Percentiles rank a stretch among this genome's conserved stretches.
These are phyloP conservation scores for Cerastis leucographa DNA, from an alignment of 2,888 invertebrate species.

Conservation along the genomic window DNA sequence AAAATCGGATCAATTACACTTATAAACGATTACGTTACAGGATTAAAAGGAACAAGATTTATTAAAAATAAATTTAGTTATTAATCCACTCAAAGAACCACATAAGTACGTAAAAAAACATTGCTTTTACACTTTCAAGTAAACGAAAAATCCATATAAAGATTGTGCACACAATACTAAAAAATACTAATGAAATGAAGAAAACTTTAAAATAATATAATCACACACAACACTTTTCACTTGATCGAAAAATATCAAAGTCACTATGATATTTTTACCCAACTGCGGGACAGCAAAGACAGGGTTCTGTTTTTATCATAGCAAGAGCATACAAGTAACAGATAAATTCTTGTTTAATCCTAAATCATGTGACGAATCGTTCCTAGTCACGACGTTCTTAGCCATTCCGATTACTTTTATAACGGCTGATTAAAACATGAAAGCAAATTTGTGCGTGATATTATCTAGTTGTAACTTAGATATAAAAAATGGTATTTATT, in stretches of 20 bases:
- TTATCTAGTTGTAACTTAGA: conserved; percentile 80
- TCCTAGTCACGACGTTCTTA: conserved; percentile 62
- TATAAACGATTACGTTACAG: conserved; percentile 56
- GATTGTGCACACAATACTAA: conserved; percentile 31
- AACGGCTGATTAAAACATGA: conserved; percentile 64
- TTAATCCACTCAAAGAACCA: neutral
- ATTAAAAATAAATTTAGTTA: neutral
- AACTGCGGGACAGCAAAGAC: neutral
- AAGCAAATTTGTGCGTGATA: conserved; percentile 84
- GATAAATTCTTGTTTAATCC: neutral
- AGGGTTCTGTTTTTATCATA: neutral
- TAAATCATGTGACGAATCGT: conserved; percentile 60
- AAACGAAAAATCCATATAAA: conserved; percentile 8
- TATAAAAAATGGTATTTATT: conserved; percentile 75
- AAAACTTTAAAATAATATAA: neutral
- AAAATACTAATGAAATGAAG: too few relatives aligned
- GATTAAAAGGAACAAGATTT: conserved; percentile 29
- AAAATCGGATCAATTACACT: conserved; percentile 72
- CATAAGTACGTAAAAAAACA: neutral
- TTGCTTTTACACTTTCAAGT: neutral
- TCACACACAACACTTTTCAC: neutral
- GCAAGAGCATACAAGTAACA: neutral
- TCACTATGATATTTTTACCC: neutral
- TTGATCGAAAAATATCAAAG: neutral
- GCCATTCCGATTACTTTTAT: conserved; percentile 67